Evolutionary conservation across 2,113 vertebrate species (phyloP).

Genomic region (Morone saxatilis): DNA sequence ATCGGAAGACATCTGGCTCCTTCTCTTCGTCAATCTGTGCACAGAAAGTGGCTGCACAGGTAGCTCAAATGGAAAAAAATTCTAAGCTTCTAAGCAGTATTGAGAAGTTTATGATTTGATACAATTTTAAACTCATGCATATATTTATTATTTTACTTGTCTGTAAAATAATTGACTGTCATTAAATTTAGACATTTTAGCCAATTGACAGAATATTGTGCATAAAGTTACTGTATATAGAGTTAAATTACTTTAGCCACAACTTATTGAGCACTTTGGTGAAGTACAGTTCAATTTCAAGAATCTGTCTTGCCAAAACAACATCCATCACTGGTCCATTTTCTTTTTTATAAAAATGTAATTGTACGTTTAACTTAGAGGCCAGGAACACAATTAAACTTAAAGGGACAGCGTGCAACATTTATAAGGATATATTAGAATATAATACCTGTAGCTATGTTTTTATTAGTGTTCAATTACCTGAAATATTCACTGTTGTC

Average conservation of each 20-base stretch:
- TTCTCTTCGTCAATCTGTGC: conserved; percentile 36
- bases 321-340: not conserved
- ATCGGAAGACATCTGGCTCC: conserved; percentile 55
- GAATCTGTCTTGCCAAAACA: not conserved
- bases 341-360: not conserved
- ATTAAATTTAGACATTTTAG: not conserved
- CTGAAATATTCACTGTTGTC: too few species aligned
- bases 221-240: not conserved
- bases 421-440: too few species aligned
- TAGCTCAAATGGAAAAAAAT: not conserved
- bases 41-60: not conserved
- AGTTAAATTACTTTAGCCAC: not conserved
- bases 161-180: not conserved
- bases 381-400: not conserved
- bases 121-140: not conserved
- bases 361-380: not conserved
- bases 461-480: too few species aligned
- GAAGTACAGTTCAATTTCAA: not conserved
- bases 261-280: not conserved
- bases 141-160: not conserved
- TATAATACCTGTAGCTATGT: too few species aligned
- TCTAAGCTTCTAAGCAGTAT: not conserved
- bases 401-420: too few species aligned
- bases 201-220: not conserved
- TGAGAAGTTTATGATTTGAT: not conserved